A percentile compares a stretch with the other conserved stretches of the same genome.
Evolutionary conservation across 2,113 vertebrate species (phyloP).

Genomic region (Xenotilapia longispinis): DNA sequence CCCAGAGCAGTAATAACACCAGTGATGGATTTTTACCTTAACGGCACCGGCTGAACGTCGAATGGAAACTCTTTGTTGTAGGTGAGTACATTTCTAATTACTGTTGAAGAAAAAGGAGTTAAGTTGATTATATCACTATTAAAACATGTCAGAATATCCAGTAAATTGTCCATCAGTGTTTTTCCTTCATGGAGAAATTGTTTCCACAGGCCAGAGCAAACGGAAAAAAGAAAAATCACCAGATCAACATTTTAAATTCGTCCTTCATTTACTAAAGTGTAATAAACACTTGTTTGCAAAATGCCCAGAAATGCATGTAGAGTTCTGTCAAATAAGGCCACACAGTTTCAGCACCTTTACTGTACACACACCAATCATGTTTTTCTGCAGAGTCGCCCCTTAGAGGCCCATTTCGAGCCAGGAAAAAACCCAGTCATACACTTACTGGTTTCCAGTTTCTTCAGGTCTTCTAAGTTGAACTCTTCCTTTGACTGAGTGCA

Average conservation of each 20-base stretch:
- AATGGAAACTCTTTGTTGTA: constrained; percentile 97
- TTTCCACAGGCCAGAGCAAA: neutral
- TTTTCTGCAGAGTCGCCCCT: neutral
- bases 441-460: constrained; percentile 92
- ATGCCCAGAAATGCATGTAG: neutral
- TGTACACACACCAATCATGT: neutral
- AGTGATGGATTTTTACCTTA: constrained; percentile 76
- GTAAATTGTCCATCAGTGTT: neutral
- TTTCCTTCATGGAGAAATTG: neutral
- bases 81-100: constrained; percentile 91
- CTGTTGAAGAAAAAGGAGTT: constrained; percentile 63
- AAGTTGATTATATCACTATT: neutral
- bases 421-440: neutral
- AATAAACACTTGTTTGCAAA: neutral
- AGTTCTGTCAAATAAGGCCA: neutral
- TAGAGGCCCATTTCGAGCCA: neutral
- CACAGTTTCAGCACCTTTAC: neutral
- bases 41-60: constrained; percentile 93
- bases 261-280: neutral
- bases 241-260: neutral
- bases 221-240: neutral
- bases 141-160: neutral
- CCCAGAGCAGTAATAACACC: neutral
- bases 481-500: constrained; percentile 88
- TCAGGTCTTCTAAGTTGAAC: constrained; percentile 95